These are phyloP conservation scores for Goniozus legneri DNA, from an alignment of 1,140 invertebrate species.

Conservation along the genomic window DNA sequence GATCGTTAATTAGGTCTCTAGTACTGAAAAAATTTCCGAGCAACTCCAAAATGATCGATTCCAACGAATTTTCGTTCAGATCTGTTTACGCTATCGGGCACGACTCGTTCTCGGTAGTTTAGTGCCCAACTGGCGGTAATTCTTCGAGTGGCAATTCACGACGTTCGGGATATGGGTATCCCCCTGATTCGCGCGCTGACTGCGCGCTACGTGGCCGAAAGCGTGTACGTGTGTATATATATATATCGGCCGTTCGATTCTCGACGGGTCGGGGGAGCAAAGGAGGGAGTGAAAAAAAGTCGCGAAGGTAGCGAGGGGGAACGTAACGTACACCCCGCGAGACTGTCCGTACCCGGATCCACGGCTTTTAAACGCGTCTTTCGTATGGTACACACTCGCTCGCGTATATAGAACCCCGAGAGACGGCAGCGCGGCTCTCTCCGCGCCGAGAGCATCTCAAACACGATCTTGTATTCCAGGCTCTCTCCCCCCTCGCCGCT, in stretches of 20 bases:
- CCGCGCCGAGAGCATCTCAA: conserved; percentile 46
- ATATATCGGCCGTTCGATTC: too few relatives aligned
- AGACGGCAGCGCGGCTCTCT: conserved; percentile 13
- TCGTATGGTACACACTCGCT: too few relatives aligned
- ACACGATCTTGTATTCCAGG: conserved; percentile 51
- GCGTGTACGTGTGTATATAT: too few relatives aligned
- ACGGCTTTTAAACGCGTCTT: too few relatives aligned
- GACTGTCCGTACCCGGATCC: conserved; percentile 42
- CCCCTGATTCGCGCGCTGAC: conserved; percentile 11
- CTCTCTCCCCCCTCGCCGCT: conserved; percentile 26
- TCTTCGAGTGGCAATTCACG: background rate
- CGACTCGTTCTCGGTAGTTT: background rate
- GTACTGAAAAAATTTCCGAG: too few relatives aligned
- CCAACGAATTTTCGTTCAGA: conserved; percentile 18
- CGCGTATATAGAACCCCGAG: too few relatives aligned
- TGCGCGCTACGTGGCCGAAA: conserved; percentile 16
- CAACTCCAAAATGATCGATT: too few relatives aligned
- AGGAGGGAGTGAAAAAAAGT: conserved; percentile 8
- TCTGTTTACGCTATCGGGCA: background rate
- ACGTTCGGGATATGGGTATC: background rate
- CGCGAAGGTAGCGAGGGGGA: conserved; percentile 9
- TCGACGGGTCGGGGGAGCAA: conserved; percentile 3
- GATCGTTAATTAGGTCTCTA: too few relatives aligned
- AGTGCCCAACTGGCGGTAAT: background rate
- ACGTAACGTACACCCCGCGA: too few relatives aligned